Evolutionary conservation across 2,888 invertebrate species (phyloP).

Genomic region (Blera fallax): DNA sequence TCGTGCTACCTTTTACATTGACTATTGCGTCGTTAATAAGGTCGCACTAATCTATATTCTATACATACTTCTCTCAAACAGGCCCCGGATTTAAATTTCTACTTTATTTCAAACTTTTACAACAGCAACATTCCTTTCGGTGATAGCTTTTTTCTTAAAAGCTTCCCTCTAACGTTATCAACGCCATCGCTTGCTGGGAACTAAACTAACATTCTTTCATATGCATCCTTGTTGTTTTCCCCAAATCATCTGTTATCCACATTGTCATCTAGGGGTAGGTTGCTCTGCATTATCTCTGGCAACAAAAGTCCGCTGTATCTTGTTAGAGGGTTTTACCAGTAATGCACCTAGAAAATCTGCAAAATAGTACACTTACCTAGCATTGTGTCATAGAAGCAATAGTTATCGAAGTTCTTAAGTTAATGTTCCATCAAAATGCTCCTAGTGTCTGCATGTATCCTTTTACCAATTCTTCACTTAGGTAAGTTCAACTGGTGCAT

Average conservation of each 20-base stretch:
- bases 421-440: slow-evolving; percentile 60
- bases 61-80: not conserved
- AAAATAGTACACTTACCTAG: not conserved
- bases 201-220: too few species aligned
- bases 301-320: not conserved
- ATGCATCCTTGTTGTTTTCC: not conserved
- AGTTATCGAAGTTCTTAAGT: slow-evolving; percentile 3
- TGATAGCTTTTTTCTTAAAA: not conserved
- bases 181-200: not conserved
- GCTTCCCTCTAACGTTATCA: not conserved
- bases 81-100: not conserved
- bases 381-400: not conserved
- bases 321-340: not conserved
- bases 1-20: too few species aligned
- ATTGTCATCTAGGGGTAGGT: not conserved
- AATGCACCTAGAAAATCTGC: not conserved
- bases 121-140: not conserved
- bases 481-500: slow-evolving; percentile 56
- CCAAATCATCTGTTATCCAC: not conserved
- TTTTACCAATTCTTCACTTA: slow-evolving; percentile 49
- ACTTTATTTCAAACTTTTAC: not conserved
- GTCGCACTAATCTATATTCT: too few species aligned
- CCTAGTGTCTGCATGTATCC: slow-evolving; percentile 49
- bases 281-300: not conserved
- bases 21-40: too few species aligned